Conservation (phyloP, 2,113 vertebrate species). For the Urocynchramus pylzowi region DNA sequence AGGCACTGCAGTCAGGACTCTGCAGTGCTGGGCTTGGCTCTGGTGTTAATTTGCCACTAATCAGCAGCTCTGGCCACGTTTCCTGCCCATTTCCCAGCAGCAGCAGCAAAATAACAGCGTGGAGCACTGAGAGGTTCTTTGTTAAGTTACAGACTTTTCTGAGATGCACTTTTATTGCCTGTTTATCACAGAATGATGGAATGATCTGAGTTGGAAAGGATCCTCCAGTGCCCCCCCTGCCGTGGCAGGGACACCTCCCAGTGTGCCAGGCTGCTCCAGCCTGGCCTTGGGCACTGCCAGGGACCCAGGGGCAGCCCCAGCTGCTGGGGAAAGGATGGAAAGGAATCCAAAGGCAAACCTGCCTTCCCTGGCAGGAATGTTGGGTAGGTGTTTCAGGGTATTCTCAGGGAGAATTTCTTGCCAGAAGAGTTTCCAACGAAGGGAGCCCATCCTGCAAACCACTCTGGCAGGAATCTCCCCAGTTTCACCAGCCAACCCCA, state of each 20-base stretch:
- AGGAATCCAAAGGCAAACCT: neutral
- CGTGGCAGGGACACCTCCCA: neutral
- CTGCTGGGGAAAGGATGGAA: neutral
- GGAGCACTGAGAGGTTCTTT: neutral
- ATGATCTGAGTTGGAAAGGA: neutral
- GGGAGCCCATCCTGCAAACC: neutral
- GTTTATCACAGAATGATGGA: neutral
- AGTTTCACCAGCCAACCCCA: neutral
- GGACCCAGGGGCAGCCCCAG: neutral
- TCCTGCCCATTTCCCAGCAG: neutral
- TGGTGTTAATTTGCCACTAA: neutral
- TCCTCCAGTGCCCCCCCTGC: neutral
- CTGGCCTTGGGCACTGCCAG: neutral
- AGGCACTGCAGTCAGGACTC: neutral
- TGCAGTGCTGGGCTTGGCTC: neutral
- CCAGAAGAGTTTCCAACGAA: neutral
- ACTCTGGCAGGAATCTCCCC: neutral
- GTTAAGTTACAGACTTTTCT: neutral
- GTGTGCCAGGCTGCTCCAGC: rapidly evolving
- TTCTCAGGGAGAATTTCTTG: neutral
- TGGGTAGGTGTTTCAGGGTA: neutral
- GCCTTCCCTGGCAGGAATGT: neutral
- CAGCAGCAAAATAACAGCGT: neutral
- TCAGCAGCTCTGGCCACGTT: neutral
- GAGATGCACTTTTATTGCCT: neutral